These are phyloP conservation scores for Apteryx mantelli DNA, from an alignment of 2,113 vertebrate genomes.

Conservation along the genomic window DNA sequence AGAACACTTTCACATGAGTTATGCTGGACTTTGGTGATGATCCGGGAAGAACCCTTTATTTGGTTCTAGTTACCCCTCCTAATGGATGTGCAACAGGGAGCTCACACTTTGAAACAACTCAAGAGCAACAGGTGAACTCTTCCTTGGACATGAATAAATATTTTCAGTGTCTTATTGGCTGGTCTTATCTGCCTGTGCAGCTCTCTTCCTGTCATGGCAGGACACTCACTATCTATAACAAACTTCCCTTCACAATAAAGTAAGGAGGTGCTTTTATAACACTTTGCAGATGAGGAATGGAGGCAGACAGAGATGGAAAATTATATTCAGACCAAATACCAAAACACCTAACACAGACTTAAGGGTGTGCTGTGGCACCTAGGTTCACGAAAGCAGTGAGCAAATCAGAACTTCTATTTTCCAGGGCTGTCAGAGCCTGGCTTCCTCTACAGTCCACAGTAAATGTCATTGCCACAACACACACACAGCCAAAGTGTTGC, in stretches of 20 bases:
- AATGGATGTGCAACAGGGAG: not conserved
- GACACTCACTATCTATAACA: not conserved
- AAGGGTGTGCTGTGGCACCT: not conserved
- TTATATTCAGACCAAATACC: not conserved
- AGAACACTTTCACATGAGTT: not conserved
- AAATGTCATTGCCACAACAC: not conserved
- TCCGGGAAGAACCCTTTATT: not conserved
- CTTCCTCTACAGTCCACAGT: not conserved
- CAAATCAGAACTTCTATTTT: not conserved
- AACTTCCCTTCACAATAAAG: not conserved
- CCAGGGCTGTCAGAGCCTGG: not conserved
- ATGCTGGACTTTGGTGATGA: not conserved
- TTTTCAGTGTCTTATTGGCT: not conserved
- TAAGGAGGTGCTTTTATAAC: not conserved
- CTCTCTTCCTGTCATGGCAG: not conserved
- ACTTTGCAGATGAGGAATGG: not conserved
- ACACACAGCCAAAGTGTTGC: not conserved
- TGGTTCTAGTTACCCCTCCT: not conserved
- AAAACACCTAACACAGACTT: not conserved
- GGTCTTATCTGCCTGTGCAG: not conserved
- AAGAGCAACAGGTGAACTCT: not conserved
- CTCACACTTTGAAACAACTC: not conserved
- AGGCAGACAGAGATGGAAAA: not conserved
- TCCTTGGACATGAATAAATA: not conserved
- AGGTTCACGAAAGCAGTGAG: not conserved